Base-by-base conservation (phyloP, 2,797 vertebrate genomes). In the Gobio occitaniae region DNA sequence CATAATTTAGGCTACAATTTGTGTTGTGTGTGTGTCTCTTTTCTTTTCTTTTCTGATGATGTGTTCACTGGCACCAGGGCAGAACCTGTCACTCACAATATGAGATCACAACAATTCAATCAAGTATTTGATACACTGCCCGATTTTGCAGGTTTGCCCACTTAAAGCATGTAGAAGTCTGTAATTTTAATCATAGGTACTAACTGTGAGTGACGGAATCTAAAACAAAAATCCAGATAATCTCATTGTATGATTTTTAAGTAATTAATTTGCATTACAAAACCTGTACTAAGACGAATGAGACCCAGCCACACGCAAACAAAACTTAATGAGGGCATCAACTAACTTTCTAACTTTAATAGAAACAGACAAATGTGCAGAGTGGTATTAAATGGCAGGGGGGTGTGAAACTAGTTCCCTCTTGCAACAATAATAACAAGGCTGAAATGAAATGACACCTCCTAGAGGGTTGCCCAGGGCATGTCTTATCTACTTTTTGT, bases 401-500 rank as follows among this genome's bases (percentile, higher is more conserved):
- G 75, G 1, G 50, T 72, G 83, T 72, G 82, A 87, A 44, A 84
- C 78, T 63, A 76, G 66, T 61, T 84, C 75, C 52, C 52, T 75
- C 86, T 54, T 68, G 78, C 70, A 80, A 65, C 72, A 82, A 68
- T 85, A 78, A 68, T 83, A 84, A 81, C 84, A 71, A 85, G 38
- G 44, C 65, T 80, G 80, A 82, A 83, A 83, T 70, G 36, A 78
- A 84, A 84, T 80, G 79, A 81, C 86, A 82, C 82, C 82, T 79
- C 80, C 61, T 82, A 77, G 50, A 61, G 72, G n/a, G 80, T 47
- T 84, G 52, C 70, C 84, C 78, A 54, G 63, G 79, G 81, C 84
- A 50, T 66, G 61, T 72, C 82, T 87, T 87, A 82, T 79, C 82
- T 79, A 48, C 48, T 86, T 84, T 80, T 89, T 87, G 75, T 87